phyloP scores from a whole-genome alignment of 2,797 vertebrate species.

The Oophaga sylvatica region DNA sequence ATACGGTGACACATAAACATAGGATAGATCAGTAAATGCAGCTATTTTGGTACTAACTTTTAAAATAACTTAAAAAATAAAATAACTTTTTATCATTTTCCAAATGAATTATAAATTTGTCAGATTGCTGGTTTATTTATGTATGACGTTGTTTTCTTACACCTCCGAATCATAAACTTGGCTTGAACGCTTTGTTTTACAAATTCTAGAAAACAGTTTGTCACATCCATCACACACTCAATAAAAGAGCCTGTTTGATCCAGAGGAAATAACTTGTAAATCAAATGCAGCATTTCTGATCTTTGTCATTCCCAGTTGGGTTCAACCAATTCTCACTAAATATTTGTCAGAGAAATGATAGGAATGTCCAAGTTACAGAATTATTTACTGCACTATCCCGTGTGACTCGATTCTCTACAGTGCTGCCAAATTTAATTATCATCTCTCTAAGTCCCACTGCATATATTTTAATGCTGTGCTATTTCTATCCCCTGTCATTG shows the following conservation, averaged over 20 bases:
- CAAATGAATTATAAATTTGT: not conserved
- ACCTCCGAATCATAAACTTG: not conserved
- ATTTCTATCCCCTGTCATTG: constrained; percentile 51
- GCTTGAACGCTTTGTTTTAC: not conserved
- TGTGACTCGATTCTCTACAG: constrained; percentile 39
- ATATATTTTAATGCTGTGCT: constrained; percentile 55
- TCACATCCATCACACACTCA: not conserved
- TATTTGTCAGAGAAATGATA: constrained; percentile 31
- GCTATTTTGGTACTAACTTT: not conserved
- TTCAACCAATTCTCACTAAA: constrained; percentile 29
- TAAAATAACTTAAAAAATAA: too few relatives aligned
- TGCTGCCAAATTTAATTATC: constrained; percentile 57
- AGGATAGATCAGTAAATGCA: not conserved
- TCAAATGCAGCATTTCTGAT: constrained; percentile 21
- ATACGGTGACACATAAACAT: not conserved
- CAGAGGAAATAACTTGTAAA: not conserved
- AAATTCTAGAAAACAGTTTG: not conserved
- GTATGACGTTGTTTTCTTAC: not conserved
- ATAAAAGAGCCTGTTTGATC: not conserved
- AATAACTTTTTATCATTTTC: too few relatives aligned
- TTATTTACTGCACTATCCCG: constrained; percentile 41
- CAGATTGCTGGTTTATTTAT: not conserved
- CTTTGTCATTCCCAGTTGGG: constrained; percentile 29
- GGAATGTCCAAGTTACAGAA: constrained; percentile 36
- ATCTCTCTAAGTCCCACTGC: constrained; percentile 34